Conservation (phyloP, 53 echinoderm and acorn worm genomes). For the Mesocentrotus franciscanus region DNA sequence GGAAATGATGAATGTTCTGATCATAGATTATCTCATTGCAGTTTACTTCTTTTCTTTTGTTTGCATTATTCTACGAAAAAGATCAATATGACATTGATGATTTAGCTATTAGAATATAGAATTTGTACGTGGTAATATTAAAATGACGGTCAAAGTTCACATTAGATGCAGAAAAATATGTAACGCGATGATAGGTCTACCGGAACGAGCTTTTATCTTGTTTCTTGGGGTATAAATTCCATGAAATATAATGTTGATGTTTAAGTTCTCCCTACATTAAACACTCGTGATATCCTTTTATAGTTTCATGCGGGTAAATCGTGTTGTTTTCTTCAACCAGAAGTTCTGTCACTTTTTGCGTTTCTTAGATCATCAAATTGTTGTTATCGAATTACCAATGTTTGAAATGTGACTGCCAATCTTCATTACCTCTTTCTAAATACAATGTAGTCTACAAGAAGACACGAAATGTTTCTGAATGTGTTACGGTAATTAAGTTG, state of each 20-base stretch:
- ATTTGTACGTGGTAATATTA: neutral
- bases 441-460: neutral
- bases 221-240: neutral
- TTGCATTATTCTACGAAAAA: neutral
- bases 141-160: neutral
- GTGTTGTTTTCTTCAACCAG: neutral
- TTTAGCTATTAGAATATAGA: neutral
- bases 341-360: neutral
- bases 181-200: neutral
- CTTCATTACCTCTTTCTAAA: conserved; percentile 37
- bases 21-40: neutral
- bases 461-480: neutral
- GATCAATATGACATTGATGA: neutral
- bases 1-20: neutral
- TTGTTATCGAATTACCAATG: conserved; percentile 15
- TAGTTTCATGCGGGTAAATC: neutral
- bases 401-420: conserved; percentile 35
- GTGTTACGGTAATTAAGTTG: conserved; percentile 26
- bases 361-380: conserved; percentile 13
- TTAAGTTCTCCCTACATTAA: neutral
- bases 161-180: neutral
- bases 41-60: neutral
- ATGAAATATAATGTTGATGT: conserved; percentile 22
- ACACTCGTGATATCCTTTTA: neutral
- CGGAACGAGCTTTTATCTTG: neutral